phyloP scores from a whole-genome alignment of 1,140 invertebrate genomes.

The Listronotus oregonensis region DNA sequence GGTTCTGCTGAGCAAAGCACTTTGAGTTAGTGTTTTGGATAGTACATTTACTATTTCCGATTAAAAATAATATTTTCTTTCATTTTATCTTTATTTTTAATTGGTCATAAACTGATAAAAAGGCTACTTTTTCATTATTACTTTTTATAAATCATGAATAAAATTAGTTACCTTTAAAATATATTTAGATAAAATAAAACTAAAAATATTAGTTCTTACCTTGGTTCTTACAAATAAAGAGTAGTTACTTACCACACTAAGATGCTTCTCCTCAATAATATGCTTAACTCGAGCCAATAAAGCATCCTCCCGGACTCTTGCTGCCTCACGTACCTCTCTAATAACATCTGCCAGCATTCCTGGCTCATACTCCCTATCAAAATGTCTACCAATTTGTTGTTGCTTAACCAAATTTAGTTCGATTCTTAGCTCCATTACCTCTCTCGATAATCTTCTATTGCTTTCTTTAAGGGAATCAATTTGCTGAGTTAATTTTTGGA shows the following conservation, averaged over 20 bases:
- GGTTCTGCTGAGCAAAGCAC: no score
- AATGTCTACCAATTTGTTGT: slow-evolving; percentile 55
- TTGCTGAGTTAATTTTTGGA: slow-evolving; percentile 60
- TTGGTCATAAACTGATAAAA: no score
- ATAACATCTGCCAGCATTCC: slow-evolving; percentile 76
- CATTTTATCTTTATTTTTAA: no score
- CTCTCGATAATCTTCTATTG: slow-evolving; percentile 61
- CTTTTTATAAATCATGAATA: no score
- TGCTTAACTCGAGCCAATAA: slow-evolving; percentile 65
- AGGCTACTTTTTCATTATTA: no score
- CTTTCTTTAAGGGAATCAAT: slow-evolving; percentile 59
- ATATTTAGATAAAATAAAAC: no score
- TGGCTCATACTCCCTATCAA: slow-evolving; percentile 67
- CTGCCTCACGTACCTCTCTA: slow-evolving; percentile 75
- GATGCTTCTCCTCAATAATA: slow-evolving; percentile 64
- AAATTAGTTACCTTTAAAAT: no score
- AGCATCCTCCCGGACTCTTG: slow-evolving; percentile 71
- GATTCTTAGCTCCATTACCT: slow-evolving; percentile 60
- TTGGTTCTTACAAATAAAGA: slow-evolving; percentile 24
- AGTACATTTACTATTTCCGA: no score
- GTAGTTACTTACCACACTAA: slow-evolving; percentile 56
- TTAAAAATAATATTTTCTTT: no score
- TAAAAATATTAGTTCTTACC: no score
- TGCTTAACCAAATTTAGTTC: slow-evolving; percentile 59
- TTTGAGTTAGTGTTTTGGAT: no score